Base-by-base conservation (phyloP, 2,888 invertebrate species). In the Gortyna flavago region DNA sequence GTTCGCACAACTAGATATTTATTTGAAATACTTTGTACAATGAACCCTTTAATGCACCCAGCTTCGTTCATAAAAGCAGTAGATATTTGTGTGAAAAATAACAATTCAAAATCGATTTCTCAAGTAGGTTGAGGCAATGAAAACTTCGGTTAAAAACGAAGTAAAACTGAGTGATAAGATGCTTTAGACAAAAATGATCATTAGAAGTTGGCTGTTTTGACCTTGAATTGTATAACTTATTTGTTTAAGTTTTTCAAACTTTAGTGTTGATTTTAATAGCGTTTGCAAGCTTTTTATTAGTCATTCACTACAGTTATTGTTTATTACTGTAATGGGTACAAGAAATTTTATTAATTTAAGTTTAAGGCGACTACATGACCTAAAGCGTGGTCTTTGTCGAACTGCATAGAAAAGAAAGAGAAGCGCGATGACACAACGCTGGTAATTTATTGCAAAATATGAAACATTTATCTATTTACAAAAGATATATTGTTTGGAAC, bases 51-150 rank as follows among this genome's bases (percentile, higher is more conserved):
- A 35, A 21, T 67, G 11, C 16, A 41, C 7, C 1, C 3, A 61
- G 8, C 7, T 38, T 72, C 0, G 54, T 21, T 70, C 2, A 13
- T 13, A 59, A 18, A 11, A 65, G 2, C 32, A 9, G 2, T 21
- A 51, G 8, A 54, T 3, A 72, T 66, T 70, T 59, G 21, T 59
- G 21, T 78, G 41, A 59, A 32, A 69, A 57, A 44, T 54, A 54
- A 48, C n/a, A 16, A 44, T 11, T 25, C 25, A 44, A 62, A 62
- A 48, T 35, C 4, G 8, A 72, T 66, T 72, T 67, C 0, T 35
- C 7, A 38, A 70, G 9, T 5, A 48, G 32, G 9, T 29, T 41
- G 21, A 9, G 5, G 13, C 8, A 38, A 38, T 67, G 6, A 25
- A 38, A 51, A 35, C 0, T 3, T n/a, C 2, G 11, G 25, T 35